Base-by-base conservation (phyloP, 2,113 vertebrate species). In the Trichomycterus rosablanca region DNA sequence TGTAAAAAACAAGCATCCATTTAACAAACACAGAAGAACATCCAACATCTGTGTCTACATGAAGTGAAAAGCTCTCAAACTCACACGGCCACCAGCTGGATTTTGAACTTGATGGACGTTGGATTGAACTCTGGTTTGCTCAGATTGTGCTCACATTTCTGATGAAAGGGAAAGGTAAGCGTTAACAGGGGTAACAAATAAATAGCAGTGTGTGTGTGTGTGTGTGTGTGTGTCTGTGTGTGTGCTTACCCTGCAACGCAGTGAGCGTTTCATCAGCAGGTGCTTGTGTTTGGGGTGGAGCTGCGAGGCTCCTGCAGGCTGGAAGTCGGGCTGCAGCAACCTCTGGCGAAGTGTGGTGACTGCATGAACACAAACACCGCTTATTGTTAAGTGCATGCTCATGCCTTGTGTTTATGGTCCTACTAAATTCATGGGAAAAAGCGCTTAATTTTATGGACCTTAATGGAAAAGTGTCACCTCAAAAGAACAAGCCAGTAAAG, bases 121-220 rank as follows among this genome's bases (percentile, higher is more conserved):
- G 96, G 96, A 78, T 99, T 99, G 79, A 99, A 99, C 77, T 99
- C 95, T 8, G 96, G 96, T 71, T 99, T 99, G 87, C 94, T 99
- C 84, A 99, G 79, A 78, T 99, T 98, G 83, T 99, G 96, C 76
- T 99, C 96, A 78, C 96, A 99, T 90, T 93, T 96, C 96, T 99
- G 79, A 22, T n/a, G 63, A 14, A 73, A 70, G 45, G 48, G 44
- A 37, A 28, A 30, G 1, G 7, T 14, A 5, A 8, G 1, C 2
- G 45, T 49, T 50, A 24, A 19, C 1, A 14, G 20, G 26, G 11
- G 48, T 9, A 39, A 16, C 2, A n/a, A n/a, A n/a, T n/a, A n/a
- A n/a, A n/a, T n/a, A n/a, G n/a, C n/a, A n/a, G n/a, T n/a, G n/a
- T n/a, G n/a, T n/a, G n/a, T n/a, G n/a, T n/a, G n/a, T n/a, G n/a